These are phyloP conservation scores for Taenioides sp. DNA, from an alignment of 2,797 vertebrate species.

Conservation along the genomic window DNA sequence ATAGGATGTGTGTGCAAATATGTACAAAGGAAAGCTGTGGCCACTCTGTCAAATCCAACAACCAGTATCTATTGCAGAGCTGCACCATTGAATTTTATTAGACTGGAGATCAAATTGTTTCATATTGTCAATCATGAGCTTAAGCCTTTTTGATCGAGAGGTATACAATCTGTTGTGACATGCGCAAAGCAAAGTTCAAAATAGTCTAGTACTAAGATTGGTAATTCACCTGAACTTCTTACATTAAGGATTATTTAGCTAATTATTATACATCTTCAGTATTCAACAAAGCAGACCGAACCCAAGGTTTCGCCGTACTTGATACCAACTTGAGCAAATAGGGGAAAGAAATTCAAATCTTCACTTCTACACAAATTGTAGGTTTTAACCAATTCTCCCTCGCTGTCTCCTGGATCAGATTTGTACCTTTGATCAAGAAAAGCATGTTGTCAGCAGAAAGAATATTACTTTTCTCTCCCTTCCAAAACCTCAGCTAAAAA, in stretches of 20 bases:
- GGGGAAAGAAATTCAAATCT: background rate
- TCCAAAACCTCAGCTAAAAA: conserved; percentile 39
- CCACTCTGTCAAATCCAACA: background rate
- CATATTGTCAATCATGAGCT: too few relatives aligned
- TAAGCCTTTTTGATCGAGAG: too few relatives aligned
- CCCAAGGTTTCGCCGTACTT: background rate
- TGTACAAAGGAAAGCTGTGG: background rate
- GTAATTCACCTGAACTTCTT: background rate
- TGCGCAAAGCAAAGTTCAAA: too few relatives aligned
- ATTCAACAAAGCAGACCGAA: background rate
- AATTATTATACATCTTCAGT: background rate
- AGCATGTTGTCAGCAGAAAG: conserved; percentile 30
- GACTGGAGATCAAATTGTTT: too few relatives aligned
- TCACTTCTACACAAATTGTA: background rate
- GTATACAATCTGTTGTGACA: too few relatives aligned
- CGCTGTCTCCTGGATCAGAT: background rate
- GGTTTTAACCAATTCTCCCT: conserved; percentile 6
- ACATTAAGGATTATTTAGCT: background rate
- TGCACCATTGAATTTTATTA: too few relatives aligned
- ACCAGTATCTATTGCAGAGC: background rate
- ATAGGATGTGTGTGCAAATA: background rate
- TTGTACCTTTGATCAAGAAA: conserved; percentile 35
- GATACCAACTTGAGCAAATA: background rate
- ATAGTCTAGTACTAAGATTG: too few relatives aligned
- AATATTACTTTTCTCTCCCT: conserved; percentile 24